Percentiles rank a stretch among this genome's conserved stretches.
Conservation (phyloP, 53 echinoderm and acorn worm genomes). For the Paracentrotus lividus region DNA sequence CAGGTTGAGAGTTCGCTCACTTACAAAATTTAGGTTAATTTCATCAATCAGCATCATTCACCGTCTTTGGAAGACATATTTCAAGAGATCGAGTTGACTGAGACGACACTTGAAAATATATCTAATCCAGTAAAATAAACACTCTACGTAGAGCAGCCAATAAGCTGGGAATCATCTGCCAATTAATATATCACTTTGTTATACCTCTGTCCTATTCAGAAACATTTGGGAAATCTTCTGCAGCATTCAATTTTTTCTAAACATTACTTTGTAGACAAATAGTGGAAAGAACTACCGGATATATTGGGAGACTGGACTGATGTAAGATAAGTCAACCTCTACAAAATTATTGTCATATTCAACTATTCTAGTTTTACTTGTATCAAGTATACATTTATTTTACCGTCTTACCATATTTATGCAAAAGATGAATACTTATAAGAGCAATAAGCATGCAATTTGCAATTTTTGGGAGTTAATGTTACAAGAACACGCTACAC, state of each 20-base stretch:
- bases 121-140: background rate
- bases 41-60: background rate
- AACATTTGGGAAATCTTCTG: background rate
- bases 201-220: too few relatives aligned
- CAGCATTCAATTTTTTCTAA: background rate
- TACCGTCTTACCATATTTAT: background rate
- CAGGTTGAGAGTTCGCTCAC: background rate
- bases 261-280: too few relatives aligned
- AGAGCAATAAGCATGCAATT: background rate
- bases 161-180: conserved; percentile 10
- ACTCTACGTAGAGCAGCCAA: background rate
- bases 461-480: background rate
- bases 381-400: too few relatives aligned
- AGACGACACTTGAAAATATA: background rate
- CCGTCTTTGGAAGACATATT: conserved; percentile 1
- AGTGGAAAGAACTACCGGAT: background rate
- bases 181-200: background rate
- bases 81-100: background rate
- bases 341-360: background rate
- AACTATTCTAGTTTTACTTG: background rate
- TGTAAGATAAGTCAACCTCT: background rate
- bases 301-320: too few relatives aligned
- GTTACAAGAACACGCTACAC: background rate
- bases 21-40: conserved; percentile 30
- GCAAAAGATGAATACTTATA: background rate